These are phyloP conservation scores for Pseudobourletiella spinata DNA, from an alignment of 1,140 invertebrate species.

Conservation along the genomic window DNA sequence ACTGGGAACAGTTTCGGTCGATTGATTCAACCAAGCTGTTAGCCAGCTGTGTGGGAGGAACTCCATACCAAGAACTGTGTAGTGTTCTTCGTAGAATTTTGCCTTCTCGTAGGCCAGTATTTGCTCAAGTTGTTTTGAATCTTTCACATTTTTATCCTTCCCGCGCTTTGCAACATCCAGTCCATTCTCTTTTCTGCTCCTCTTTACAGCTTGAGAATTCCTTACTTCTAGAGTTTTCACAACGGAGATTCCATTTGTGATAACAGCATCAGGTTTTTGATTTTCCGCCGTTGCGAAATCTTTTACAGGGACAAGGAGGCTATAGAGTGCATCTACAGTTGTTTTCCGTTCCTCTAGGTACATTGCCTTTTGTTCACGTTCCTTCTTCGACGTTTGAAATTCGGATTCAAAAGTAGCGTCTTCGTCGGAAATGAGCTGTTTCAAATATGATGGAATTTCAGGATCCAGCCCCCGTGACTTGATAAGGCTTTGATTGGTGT, in stretches of 20 bases:
- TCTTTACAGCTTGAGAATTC: neutral
- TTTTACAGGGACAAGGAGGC: slow-evolving; percentile 37
- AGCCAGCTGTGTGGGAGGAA: slow-evolving; percentile 3
- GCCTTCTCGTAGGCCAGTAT: neutral
- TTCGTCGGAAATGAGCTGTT: slow-evolving; percentile 41
- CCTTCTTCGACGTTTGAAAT: slow-evolving; percentile 39
- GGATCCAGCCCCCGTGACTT: slow-evolving; percentile 25
- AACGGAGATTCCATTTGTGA: neutral
- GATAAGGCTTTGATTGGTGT: slow-evolving; percentile 49
- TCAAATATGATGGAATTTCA: slow-evolving; percentile 37
- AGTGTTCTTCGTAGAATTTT: neutral
- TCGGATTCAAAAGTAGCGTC: slow-evolving; percentile 44
- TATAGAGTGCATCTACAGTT: neutral
- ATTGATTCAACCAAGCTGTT: neutral
- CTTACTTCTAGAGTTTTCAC: neutral
- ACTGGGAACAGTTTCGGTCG: neutral
- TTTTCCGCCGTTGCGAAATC: slow-evolving; percentile 37
- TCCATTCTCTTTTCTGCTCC: neutral
- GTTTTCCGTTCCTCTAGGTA: neutral
- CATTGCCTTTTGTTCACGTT: slow-evolving; percentile 39
- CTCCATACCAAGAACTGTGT: neutral
- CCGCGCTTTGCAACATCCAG: neutral
- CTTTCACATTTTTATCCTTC: neutral
- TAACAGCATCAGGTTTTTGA: slow-evolving; percentile 12
- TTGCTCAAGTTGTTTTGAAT: neutral